Conservation (phyloP, 2,888 invertebrate species). For the Athrips mouffetella region DNA sequence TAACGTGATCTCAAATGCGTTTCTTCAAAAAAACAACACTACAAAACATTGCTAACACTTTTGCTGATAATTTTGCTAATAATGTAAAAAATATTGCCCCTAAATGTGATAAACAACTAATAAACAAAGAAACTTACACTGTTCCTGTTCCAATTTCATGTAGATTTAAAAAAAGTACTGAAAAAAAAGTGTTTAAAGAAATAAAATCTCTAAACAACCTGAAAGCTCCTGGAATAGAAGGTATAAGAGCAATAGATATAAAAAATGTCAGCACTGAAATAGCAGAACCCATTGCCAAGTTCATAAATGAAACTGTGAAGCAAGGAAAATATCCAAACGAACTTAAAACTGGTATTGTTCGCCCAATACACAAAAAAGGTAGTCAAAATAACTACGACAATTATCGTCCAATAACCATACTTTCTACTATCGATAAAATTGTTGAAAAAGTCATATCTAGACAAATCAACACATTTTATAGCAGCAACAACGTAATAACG, state of each 20-base stretch:
- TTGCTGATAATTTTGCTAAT: not conserved
- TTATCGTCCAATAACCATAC: constrained; percentile 9
- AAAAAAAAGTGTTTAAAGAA: not conserved
- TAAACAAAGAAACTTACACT: not conserved
- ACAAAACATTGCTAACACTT: not conserved
- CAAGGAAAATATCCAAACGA: constrained; percentile 15
- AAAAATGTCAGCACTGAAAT: constrained; percentile 14
- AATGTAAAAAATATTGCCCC: not conserved
- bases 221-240: constrained; percentile 23
- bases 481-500: not conserved
- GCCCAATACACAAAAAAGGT: constrained; percentile 21
- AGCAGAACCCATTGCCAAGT: constrained; percentile 7
- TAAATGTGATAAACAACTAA: not conserved
- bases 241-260: constrained; percentile 18
- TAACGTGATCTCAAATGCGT: not conserved
- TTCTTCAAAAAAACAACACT: not conserved
- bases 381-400: not conserved
- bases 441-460: not conserved
- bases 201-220: not conserved
- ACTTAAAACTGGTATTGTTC: constrained; percentile 22
- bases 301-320: constrained; percentile 17
- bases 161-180: not conserved
- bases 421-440: constrained; percentile 1
- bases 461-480: not conserved
- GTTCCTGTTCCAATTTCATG: not conserved